Conservation (phyloP, 2,888 invertebrate species). For the Drosophila greeni region DNA sequence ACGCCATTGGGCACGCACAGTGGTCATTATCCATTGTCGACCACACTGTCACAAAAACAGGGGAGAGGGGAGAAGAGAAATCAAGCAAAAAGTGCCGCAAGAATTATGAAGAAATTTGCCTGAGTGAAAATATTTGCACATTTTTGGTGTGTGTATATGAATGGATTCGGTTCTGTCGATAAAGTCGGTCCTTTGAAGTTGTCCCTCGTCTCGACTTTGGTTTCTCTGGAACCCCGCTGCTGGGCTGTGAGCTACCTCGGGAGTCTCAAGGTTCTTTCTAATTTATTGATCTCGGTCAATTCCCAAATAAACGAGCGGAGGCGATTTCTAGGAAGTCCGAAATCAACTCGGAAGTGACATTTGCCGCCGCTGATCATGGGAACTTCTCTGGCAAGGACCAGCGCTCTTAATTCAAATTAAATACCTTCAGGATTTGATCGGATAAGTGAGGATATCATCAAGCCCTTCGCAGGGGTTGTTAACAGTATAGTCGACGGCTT, state of each 20-base stretch:
- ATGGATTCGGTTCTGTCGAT: constrained; percentile 16
- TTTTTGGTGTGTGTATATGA: constrained; percentile 47
- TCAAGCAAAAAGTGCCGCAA: constrained; percentile 63
- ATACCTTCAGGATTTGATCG: constrained; percentile 60
- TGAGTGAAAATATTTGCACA: constrained; percentile 60
- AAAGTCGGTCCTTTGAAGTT: constrained; percentile 59
- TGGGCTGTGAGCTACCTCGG: constrained; percentile 21
- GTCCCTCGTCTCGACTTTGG: constrained; percentile 31
- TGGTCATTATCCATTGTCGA: constrained; percentile 72
- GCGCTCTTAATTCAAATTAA: constrained; percentile 54
- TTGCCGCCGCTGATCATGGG: constrained; percentile 54
- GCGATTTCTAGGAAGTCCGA: constrained; percentile 36
- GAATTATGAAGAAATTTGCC: constrained; percentile 72
- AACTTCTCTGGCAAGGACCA: constrained; percentile 29
- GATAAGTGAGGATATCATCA: constrained; percentile 43
- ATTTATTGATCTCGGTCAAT: constrained; percentile 32
- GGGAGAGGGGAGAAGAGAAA: constrained; percentile 18
- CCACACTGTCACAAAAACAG: constrained; percentile 27
- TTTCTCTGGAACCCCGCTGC: constrained; percentile 59
- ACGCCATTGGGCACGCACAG: constrained; percentile 57
- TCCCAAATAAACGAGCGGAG: constrained; percentile 15
- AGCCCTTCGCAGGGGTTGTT: constrained; percentile 30
- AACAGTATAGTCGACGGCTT: constrained; percentile 47
- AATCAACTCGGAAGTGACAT: constrained; percentile 57
- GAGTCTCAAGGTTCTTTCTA: constrained; percentile 49